Percentiles rank a stretch among this genome's conserved stretches.
phyloP scores from a whole-genome alignment of 2,797 vertebrate genomes.

The Acanthornis magna region DNA sequence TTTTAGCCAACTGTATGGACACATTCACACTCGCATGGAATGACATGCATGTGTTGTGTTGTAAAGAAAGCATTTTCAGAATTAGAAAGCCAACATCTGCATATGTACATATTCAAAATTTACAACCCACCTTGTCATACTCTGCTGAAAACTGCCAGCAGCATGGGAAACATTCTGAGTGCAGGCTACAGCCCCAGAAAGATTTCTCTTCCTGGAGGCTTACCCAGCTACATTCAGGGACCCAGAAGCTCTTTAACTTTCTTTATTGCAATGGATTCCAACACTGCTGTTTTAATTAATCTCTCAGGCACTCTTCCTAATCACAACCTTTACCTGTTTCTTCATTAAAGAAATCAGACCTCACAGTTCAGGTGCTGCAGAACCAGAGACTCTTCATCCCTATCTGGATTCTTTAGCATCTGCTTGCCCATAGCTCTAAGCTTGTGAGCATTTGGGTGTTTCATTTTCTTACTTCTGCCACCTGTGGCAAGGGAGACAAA shows the following conservation, averaged over 20 bases:
- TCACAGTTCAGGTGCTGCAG: not conserved
- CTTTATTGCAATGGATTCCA: not conserved
- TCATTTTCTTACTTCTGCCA: not conserved
- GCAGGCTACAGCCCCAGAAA: not conserved
- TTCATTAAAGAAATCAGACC: not conserved
- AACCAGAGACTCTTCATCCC: not conserved
- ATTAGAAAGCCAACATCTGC: not conserved
- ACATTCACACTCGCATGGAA: not conserved
- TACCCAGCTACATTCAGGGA: not conserved
- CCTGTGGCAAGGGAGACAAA: not conserved
- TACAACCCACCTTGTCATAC: not conserved
- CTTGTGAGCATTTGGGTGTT: not conserved
- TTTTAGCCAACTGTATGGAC: not conserved
- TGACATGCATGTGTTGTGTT: not conserved
- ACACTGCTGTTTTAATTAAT: not conserved
- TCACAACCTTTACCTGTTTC: not conserved
- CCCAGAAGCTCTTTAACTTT: not conserved
- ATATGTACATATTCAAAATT: not conserved
- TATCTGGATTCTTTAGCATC: not conserved
- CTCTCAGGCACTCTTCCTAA: not conserved
- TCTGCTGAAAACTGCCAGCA: not conserved
- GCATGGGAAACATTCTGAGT: not conserved
- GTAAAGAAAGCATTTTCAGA: not conserved
- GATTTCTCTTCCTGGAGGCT: not conserved
- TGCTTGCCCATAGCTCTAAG: not conserved